Base-by-base conservation (phyloP, 2,797 vertebrate genomes). In the Myripristis jacobus region DNA sequence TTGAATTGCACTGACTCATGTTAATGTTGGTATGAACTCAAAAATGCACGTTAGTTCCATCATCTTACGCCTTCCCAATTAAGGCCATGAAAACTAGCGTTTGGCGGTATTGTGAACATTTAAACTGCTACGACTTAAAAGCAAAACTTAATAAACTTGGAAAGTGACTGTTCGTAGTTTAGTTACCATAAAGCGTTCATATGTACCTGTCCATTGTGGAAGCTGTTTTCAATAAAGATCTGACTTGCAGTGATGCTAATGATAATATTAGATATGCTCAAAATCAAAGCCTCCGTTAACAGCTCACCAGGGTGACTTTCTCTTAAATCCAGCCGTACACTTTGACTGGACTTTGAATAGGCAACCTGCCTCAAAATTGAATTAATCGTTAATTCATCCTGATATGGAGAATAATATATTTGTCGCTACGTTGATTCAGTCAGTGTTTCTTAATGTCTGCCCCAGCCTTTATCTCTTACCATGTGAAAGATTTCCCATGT, bases 11-110 rank as follows among this genome's bases (percentile, higher is more conserved):
- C 73, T 75, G 47, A 75, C 50, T 61, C 16, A 36, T 79, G 51
- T 66, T 22, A 41, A 29, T n/a, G 72, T 79, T 82, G 57, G 31
- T 79, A 66, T 74, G 21, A 73, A 78, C 73, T 55, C 66, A 57
- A 81, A 81, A 62, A 69, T 88, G 81, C 88, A 89, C 87, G 77
- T 67, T 87, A 54, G 47, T 75, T 78, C 77, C 81, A 80, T 73
- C 54, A 68, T 81, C 69, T 84, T 25, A 57, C 63, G 24, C 58
- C 41, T 55, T 62, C 52, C 58, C 72, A 77, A 66, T 61, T 46
- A 64, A 62, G n/a, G 21, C 46, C 31, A 47, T 46, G 29, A 34
- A 54, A 84, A 71, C 31, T 25, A 69, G 36, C 53, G 38, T 77
- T 43, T 82, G 66, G 66, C 75, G 75, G 63, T 72, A 24, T 67